Evolutionary conservation across 2,797 vertebrate species (phyloP).

Genomic region (Todus mexicanus): DNA sequence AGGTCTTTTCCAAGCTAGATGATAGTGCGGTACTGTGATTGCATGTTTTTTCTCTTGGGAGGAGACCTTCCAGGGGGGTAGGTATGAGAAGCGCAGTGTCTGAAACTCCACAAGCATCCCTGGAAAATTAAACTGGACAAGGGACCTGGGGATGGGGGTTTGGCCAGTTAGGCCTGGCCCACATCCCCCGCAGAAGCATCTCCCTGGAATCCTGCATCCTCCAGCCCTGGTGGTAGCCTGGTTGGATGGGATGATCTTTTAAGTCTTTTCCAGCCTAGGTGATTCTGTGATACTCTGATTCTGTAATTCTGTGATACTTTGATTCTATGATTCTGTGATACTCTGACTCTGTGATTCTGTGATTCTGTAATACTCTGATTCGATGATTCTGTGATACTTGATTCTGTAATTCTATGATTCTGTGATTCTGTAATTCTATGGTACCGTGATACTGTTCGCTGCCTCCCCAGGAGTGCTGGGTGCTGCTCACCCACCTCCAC

Average conservation of each 20-base stretch:
- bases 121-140: neutral
- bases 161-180: neutral
- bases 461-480: neutral
- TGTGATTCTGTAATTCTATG: no score
- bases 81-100: neutral
- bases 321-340: no score
- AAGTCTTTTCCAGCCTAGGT: no score
- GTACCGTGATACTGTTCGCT: neutral
- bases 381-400: no score
- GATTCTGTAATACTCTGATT: no score
- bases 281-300: no score
- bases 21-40: no score
- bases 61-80: neutral
- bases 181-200: neutral
- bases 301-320: no score
- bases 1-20: no score
- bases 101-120: neutral
- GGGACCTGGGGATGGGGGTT: neutral
- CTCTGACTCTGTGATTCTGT: no score
- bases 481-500: neutral
- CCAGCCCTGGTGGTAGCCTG: neutral
- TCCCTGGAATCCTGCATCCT: neutral
- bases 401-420: no score
- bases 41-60: neutral
- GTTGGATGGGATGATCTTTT: no score